Evolutionary conservation across 2,797 vertebrate genomes (phyloP), one percentile per base, ranked within the genome.

Genomic region (Octomys mimax): DNA sequence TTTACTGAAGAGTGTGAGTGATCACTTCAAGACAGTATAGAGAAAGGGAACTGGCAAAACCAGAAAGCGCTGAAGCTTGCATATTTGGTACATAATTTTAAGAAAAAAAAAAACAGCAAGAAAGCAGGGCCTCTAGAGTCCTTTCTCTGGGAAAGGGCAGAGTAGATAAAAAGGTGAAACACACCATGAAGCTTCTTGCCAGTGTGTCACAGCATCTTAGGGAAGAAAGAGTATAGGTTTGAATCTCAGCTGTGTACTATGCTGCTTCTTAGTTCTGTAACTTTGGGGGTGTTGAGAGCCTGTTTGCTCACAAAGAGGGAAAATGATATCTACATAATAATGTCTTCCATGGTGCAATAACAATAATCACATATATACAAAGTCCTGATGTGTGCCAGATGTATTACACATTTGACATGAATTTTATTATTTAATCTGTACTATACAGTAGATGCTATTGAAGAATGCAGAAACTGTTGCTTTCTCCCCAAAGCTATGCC

Each of bases 341-440:
- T 24, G 64, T 92, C 85, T 77, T 24, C n/a, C 49, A 87, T 8
- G 36, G n/a, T 49, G 39, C 28, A 87, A 33, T 18, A 75, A 84
- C 49, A 57, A 80, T 46, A 75, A 71, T 22, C 68, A 52, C 39
- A 46, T 68, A 26, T 31, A 39, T 39, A 80, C 5, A 64, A 78
- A 84, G 71, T 52, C 5, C 4, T 49, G 49, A 61, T 54, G 31
- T 64, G 10, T 87, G 59, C 79, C 83, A 84, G 79, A 49, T 31
- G 9, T 26, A 77, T 42, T 62, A 92, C 2, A 83, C 5, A 73
- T 39, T 49, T 31, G 28, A 57, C 24, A 80, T 7, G 26, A 91
- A 92, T 94, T 87, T 86, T 79, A 77, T 75, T 49, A 75, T 92
- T 89, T 94, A 75, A 80, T 89, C 59, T 80, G 92, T 39, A 93